Evolutionary conservation across 1,140 invertebrate genomes (phyloP).

Genomic region (Chrysoperla carnea): DNA sequence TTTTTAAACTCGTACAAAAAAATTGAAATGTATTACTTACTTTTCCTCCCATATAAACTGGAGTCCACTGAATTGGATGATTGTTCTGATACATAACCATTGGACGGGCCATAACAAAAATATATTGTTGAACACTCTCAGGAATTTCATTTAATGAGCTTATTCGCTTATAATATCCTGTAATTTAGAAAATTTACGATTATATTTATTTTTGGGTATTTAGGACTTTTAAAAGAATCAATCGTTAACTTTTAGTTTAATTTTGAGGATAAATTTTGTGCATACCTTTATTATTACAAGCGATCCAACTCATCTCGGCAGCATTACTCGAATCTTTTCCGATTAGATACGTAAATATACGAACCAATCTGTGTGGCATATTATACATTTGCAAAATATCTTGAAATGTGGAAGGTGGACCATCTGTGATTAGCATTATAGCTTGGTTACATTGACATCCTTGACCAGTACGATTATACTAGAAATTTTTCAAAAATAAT

Average conservation of each 20-base stretch:
- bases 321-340: conserved; percentile 79
- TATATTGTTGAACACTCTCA: conserved; percentile 72
- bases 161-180: conserved; percentile 18
- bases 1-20: conserved; percentile 5
- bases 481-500: conserved; percentile 8
- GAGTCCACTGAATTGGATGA: conserved; percentile 82
- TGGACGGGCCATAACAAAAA: conserved; percentile 77
- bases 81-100: conserved; percentile 80
- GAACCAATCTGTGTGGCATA: conserved; percentile 74
- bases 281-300: conserved; percentile 89
- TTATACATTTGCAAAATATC: conserved; percentile 69
- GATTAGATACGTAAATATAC: conserved; percentile 93
- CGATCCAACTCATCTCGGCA: conserved; percentile 78
- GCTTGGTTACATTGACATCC: conserved; percentile 94
- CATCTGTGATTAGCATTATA: conserved; percentile 90
- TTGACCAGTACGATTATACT: conserved; percentile 63
- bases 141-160: conserved; percentile 8
- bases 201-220: no score
- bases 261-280: neutral
- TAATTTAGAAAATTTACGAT: neutral
- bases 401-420: conserved; percentile 52
- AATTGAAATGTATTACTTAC: conserved; percentile 38
- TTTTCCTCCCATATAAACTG: conserved; percentile 72
- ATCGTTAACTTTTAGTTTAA: conserved; percentile 1
- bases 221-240: neutral